Base-by-base conservation (phyloP, 2,797 vertebrate genomes). In the Xyrichtys novacula region DNA sequence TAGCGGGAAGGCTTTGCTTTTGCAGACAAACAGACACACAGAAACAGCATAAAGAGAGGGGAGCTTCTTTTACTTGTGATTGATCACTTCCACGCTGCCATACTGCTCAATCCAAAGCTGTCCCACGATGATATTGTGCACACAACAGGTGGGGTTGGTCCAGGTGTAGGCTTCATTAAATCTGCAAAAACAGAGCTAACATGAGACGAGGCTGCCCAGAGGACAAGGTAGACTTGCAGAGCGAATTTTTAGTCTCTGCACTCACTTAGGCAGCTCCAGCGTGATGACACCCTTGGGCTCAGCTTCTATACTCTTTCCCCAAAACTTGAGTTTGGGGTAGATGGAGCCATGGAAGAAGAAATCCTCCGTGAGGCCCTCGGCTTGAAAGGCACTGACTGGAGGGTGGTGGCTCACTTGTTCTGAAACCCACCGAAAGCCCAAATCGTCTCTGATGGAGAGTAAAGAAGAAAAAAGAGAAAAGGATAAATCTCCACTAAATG, bases 21-120 rank as follows among this genome's bases (percentile, higher is more conserved):
- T 31, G n/a, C 19, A 65, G n/a, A 60, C 31, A 58, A 31, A 57
- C n/a, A 57, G 6, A 64, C 50, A 61, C 7, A 40, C 26, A 42
- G 9, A 34, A 50, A 14, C n/a, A 49, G 17, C 16, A 28, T 8
- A 60, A 26, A 69, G 2, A 57, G 7, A 46, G 31, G 19, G 42
- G 4, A 14, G 42, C 36, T 34, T 54, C 22, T 62, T 83, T 95
- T 96, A 98, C 98, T 95, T 98, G 90, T 99, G 96, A 91, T 99
- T 99, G 60, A 95, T 94, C 86, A 99, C 97, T 89, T 99, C 97
- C 91, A 99, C 92, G 0, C 92, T 98, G 87, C 98, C 98, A 2
- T 99, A 99, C 81, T 99, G 98, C 84, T 99, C 98, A 8, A 99
- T 99, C 98, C 98, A 99, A 64, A 99, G 96, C 84, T 98, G 97